Percentiles rank a stretch among this genome's conserved stretches.
Conservation (phyloP, 37 sponge, comb jelly and placozoan genomes). For the Spongilla lacustris region DNA sequence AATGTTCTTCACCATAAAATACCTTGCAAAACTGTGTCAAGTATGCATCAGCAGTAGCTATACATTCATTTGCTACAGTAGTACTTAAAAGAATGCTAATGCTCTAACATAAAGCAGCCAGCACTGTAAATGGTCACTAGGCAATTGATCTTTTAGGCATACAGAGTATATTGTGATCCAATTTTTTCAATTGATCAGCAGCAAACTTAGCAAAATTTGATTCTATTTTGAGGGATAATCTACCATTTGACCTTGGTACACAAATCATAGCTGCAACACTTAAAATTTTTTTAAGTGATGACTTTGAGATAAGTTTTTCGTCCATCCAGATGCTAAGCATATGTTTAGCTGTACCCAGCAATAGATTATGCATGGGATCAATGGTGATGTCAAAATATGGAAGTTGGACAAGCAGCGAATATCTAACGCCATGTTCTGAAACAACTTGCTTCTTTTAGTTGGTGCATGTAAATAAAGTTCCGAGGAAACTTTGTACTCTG, state of each 20-base stretch:
- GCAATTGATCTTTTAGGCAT: constrained; percentile 16
- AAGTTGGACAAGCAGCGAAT: constrained; percentile 33
- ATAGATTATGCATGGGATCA: constrained; percentile 63
- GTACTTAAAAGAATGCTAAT: constrained; percentile 15
- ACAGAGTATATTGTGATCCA: constrained; percentile 42
- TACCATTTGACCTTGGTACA: constrained; percentile 2
- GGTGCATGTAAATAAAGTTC: background rate
- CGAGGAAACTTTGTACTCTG: background rate
- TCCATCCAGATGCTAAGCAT: constrained; percentile 9
- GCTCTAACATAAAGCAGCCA: constrained; percentile 64
- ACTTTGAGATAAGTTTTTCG: background rate
- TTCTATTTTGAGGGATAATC: constrained; percentile 47
- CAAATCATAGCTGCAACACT: background rate
- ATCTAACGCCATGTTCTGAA: constrained; percentile 24
- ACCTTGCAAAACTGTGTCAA: constrained; percentile 22
- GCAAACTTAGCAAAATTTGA: constrained; percentile 54
- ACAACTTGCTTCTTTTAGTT: constrained; percentile 13
- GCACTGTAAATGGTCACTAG: constrained; percentile 23
- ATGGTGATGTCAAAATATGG: constrained; percentile 51
- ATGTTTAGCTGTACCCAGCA: constrained; percentile 54
- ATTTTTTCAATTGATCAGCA: constrained; percentile 73
- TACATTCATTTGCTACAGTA: background rate
- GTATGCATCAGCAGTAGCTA: constrained; percentile 15
- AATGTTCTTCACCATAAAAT: constrained; percentile 29
- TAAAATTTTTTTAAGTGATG: background rate